phyloP scores from a whole-genome alignment of 2,888 invertebrate genomes.

The Tachina grossa region DNA sequence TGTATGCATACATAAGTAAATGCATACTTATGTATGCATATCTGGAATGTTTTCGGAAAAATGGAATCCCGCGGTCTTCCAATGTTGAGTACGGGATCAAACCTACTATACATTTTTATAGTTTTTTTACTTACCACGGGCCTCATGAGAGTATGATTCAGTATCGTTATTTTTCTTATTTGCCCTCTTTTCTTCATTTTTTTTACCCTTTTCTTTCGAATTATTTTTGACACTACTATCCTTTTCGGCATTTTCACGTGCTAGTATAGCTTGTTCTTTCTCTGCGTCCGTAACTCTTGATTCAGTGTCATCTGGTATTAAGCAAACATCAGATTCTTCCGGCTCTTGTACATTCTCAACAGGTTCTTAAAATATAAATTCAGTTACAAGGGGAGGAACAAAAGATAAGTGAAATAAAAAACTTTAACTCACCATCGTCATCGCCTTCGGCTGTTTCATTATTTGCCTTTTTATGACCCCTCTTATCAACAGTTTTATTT shows the following conservation, averaged over 20 bases:
- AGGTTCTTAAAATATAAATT: constrained; percentile 77
- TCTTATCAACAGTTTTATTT: constrained; percentile 69
- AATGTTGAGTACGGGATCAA: no score
- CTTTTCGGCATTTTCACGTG: constrained; percentile 81
- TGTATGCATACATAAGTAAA: no score
- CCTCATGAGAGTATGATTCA: constrained; percentile 60
- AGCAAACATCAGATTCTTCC: constrained; percentile 87
- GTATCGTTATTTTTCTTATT: constrained; percentile 42
- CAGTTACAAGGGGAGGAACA: background rate
- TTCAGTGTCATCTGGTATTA: constrained; percentile 87
- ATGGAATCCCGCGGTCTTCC: no score
- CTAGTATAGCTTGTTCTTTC: constrained; percentile 84
- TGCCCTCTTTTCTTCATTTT: constrained; percentile 45
- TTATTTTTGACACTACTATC: constrained; percentile 74
- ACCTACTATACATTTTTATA: no score
- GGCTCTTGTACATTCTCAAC: constrained; percentile 83
- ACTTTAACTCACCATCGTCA: constrained; percentile 73
- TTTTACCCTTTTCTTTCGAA: constrained; percentile 72
- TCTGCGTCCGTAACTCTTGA: constrained; percentile 87
- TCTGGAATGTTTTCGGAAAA: no score
- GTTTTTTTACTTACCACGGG: constrained; percentile 52
- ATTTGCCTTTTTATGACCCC: constrained; percentile 21
- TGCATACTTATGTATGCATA: no score
- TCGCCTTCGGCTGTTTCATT: constrained; percentile 51
- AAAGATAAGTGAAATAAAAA: background rate